Conservation (phyloP, 2,113 vertebrate genomes). For the Poeciliopsis retropinna region DNA sequence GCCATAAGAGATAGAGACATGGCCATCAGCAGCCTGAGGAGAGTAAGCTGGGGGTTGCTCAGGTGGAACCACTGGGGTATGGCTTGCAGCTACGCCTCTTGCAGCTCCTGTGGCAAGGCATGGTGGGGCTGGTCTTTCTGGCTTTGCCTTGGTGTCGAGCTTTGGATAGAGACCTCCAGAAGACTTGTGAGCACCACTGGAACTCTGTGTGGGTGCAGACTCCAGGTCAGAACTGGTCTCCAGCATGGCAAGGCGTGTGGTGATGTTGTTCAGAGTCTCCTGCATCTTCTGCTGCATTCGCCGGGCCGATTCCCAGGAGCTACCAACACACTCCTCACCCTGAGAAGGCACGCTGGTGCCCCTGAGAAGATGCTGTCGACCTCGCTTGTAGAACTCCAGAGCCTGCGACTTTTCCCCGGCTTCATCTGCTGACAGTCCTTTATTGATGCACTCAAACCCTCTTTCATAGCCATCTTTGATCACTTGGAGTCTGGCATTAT, state of each 20-base stretch:
- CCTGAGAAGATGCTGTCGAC: constrained; percentile 86
- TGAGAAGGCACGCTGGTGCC: constrained; percentile 82
- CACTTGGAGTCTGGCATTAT: constrained; percentile 84
- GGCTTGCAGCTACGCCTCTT: constrained; percentile 35
- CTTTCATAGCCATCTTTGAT: constrained; percentile 91
- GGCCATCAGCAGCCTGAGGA: constrained; percentile 89
- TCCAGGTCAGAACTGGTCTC: constrained; percentile 72
- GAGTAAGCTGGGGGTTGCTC: constrained; percentile 93
- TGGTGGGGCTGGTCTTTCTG: constrained; percentile 71
- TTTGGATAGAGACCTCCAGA: constrained; percentile 80
- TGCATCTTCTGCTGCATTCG: constrained; percentile 96
- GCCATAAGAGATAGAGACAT: constrained; percentile 91
- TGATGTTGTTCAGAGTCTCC: constrained; percentile 91
- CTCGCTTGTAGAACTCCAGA: constrained; percentile 85
- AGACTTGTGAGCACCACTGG: not conserved
- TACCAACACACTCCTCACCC: constrained; percentile 79
- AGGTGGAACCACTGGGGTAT: constrained; percentile 25
- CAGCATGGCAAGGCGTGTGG: constrained; percentile 82
- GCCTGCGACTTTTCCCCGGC: constrained; percentile 84
- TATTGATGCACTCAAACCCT: constrained; percentile 89
- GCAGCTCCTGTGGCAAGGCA: constrained; percentile 46
- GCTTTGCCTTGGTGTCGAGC: constrained; percentile 78
- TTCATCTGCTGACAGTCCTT: constrained; percentile 89
- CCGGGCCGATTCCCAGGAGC: constrained; percentile 87
- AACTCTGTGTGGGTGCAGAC: not conserved